These are phyloP conservation scores for Podarcis raffonei DNA, from an alignment of 2,113 vertebrate genomes.

Conservation along the genomic window DNA sequence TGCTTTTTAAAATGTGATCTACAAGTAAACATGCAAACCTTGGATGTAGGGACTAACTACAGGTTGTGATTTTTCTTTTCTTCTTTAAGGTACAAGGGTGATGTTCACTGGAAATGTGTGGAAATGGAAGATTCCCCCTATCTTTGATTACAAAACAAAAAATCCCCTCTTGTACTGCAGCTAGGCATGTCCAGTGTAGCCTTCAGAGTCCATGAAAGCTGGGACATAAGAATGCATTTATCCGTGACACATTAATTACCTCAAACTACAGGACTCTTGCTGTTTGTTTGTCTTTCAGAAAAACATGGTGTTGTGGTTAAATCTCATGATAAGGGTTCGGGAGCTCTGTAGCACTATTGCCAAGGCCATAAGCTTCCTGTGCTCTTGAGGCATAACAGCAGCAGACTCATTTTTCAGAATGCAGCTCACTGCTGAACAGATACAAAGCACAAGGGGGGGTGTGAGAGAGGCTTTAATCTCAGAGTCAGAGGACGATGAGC, in stretches of 20 bases:
- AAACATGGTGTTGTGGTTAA: slow-evolving; percentile 12
- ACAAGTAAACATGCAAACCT: not conserved
- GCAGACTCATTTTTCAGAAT: not conserved
- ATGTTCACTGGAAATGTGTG: not conserved
- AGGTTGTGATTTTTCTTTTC: not conserved
- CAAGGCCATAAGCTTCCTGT: not conserved
- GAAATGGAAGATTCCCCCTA: not conserved
- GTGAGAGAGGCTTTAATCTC: not conserved
- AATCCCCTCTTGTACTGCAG: not conserved
- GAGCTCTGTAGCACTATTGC: not conserved
- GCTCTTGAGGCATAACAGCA: not conserved
- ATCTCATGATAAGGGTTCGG: not conserved
- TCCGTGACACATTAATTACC: not conserved
- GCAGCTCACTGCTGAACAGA: not conserved
- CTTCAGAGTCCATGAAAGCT: slow-evolving; percentile 12
- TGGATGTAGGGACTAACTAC: not conserved
- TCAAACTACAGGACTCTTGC: not conserved
- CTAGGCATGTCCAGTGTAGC: not conserved
- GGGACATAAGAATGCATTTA: not conserved
- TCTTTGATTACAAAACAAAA: not conserved
- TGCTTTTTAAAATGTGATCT: not conserved
- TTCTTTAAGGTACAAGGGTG: not conserved
- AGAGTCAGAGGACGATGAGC: not conserved
- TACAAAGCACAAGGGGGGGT: not conserved
- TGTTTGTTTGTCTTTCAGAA: slow-evolving; percentile 5